Evolutionary conservation across 2,113 vertebrate genomes (phyloP).

Genomic region (Strigops habroptila): DNA sequence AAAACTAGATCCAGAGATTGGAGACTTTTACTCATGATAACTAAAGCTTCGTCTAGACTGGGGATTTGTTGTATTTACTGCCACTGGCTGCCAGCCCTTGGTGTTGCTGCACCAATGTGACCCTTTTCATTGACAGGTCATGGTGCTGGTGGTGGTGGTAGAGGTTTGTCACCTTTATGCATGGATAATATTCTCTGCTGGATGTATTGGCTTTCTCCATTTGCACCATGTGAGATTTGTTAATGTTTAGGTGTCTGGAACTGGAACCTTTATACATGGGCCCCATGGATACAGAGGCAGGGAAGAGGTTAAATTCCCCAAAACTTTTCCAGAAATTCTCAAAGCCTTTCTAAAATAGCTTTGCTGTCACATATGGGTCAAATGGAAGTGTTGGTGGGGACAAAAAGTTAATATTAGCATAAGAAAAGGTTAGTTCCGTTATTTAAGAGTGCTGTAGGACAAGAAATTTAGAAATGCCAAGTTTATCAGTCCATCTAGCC

Average conservation of each 20-base stretch:
- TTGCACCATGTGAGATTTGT: neutral
- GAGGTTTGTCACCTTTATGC: neutral
- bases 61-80: slow-evolving; percentile 44
- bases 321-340: slow-evolving; percentile 22
- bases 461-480: slow-evolving; percentile 10
- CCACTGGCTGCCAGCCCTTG: slow-evolving; percentile 35
- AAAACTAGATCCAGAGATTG: slow-evolving; percentile 14
- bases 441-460: neutral
- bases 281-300: neutral
- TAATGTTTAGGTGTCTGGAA: neutral
- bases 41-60: slow-evolving; percentile 60
- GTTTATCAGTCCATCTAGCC: slow-evolving; percentile 34
- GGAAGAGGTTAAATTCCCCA: neutral
- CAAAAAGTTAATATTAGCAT: neutral
- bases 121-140: neutral
- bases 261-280: neutral
- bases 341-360: neutral
- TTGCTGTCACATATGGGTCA: neutral
- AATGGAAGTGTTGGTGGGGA: neutral
- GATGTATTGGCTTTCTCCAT: neutral
- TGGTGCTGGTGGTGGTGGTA: neutral
- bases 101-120: neutral
- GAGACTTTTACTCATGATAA: slow-evolving; percentile 25
- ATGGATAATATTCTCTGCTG: neutral
- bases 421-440: neutral